These are phyloP conservation scores for Eclectus roratus DNA, from an alignment of 2,113 vertebrate species.

Conservation along the genomic window DNA sequence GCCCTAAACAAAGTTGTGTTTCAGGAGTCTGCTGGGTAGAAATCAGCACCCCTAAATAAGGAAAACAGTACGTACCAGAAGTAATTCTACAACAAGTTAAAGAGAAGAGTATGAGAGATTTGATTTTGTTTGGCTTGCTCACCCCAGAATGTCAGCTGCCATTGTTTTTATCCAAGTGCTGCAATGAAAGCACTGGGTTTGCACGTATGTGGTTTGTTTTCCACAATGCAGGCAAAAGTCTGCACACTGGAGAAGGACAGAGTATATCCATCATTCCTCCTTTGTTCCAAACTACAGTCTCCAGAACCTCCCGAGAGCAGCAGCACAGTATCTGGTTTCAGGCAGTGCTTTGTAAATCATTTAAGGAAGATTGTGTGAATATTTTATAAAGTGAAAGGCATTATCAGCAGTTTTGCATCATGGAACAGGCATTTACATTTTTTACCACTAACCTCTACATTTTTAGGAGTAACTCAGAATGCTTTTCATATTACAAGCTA, in stretches of 20 bases:
- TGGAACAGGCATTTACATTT: background rate
- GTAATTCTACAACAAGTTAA: background rate
- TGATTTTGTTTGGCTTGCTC: background rate
- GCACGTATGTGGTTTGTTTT: background rate
- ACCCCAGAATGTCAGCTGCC: background rate
- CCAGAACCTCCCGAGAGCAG: background rate
- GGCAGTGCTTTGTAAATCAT: constrained; percentile 4
- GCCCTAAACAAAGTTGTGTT: background rate
- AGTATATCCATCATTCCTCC: background rate
- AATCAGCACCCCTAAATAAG: background rate
- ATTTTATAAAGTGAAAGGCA: background rate
- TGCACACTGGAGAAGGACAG: background rate
- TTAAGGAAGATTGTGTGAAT: background rate
- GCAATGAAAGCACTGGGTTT: background rate
- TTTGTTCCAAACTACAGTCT: background rate
- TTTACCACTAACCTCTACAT: background rate
- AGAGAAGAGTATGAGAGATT: background rate
- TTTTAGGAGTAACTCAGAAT: background rate
- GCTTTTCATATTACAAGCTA: background rate
- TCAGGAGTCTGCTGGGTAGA: background rate
- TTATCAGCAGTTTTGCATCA: background rate
- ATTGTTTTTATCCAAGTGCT: background rate
- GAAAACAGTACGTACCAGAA: background rate
- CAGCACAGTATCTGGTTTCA: background rate
- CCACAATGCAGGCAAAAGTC: background rate